Evolutionary conservation across 2,797 vertebrate genomes (phyloP).

Genomic region (Merluccius polli): DNA sequence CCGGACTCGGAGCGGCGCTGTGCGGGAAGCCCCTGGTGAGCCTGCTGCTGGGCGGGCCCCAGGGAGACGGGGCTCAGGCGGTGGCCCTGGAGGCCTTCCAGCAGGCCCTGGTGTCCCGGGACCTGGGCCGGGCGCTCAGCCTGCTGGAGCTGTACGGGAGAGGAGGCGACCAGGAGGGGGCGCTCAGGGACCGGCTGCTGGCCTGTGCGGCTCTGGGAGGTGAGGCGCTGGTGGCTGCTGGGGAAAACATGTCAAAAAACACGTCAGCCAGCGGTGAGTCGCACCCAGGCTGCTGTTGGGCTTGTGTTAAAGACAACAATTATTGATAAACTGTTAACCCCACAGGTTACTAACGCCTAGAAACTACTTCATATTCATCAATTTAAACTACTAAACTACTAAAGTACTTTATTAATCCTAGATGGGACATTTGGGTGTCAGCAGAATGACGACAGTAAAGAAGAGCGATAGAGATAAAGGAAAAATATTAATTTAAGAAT

Average conservation of each 20-base stretch:
- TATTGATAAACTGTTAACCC: too few relatives aligned
- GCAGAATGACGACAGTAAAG: not conserved
- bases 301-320: too few relatives aligned
- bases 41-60: slow-evolving; percentile 81
- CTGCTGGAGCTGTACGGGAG: slow-evolving; percentile 81
- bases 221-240: slow-evolving; percentile 63
- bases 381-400: too few relatives aligned
- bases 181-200: slow-evolving; percentile 80
- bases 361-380: too few relatives aligned
- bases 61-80: slow-evolving; percentile 70
- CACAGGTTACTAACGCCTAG: not conserved
- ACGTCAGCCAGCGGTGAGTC: too few relatives aligned
- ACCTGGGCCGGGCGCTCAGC: slow-evolving; percentile 78
- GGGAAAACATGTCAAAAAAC: not conserved
- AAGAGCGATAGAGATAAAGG: not conserved
- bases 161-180: slow-evolving; percentile 69
- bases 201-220: slow-evolving; percentile 83
- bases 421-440: too few relatives aligned
- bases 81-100: slow-evolving; percentile 79
- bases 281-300: too few relatives aligned
- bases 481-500: not conserved
- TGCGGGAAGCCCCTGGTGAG: slow-evolving; percentile 76
- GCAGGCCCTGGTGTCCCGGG: slow-evolving; percentile 72
- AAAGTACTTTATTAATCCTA: too few relatives aligned
- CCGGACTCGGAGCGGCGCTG: slow-evolving; percentile 66